Percentiles rank a stretch among this genome's conserved stretches.
Conservation (phyloP, 2,888 invertebrate genomes). For the Belgica antarctica region DNA sequence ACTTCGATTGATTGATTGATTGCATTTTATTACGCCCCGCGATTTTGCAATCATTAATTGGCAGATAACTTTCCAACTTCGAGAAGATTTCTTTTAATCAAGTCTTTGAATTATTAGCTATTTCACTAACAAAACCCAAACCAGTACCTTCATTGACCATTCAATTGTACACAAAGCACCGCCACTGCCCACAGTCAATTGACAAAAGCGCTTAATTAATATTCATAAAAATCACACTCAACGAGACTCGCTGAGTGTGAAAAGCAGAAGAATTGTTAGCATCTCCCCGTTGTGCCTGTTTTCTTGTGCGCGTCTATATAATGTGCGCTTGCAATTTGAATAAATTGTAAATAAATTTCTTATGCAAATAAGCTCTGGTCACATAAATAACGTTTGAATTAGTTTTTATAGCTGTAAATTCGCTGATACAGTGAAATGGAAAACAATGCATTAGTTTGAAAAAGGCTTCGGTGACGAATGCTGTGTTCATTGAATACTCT, state of each 20-base stretch:
- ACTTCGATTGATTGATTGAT: no score
- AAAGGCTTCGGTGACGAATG: background rate
- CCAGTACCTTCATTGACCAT: no score
- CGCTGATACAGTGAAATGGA: constrained; percentile 3
- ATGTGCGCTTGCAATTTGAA: constrained; percentile 39
- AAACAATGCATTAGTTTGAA: background rate
- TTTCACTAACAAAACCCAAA: no score
- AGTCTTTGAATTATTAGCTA: no score
- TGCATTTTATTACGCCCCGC: no score
- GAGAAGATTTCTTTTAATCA: no score
- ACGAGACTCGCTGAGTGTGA: background rate
- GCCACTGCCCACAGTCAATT: no score
- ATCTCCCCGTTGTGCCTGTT: background rate
- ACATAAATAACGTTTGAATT: constrained; percentile 43
- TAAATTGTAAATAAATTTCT: constrained; percentile 43
- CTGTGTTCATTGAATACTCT: constrained; percentile 15
- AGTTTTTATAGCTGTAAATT: constrained; percentile 42
- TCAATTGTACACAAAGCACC: no score
- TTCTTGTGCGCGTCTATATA: background rate
- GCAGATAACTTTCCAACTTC: no score
- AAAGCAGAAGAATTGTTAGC: background rate
- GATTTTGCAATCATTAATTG: no score
- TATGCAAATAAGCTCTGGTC: constrained; percentile 41
- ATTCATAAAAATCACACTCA: constrained; percentile 40
- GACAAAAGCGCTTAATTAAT: constrained; percentile 35